Evolutionary conservation across 2,797 vertebrate species (phyloP).

Genomic region (Danio kyathit): DNA sequence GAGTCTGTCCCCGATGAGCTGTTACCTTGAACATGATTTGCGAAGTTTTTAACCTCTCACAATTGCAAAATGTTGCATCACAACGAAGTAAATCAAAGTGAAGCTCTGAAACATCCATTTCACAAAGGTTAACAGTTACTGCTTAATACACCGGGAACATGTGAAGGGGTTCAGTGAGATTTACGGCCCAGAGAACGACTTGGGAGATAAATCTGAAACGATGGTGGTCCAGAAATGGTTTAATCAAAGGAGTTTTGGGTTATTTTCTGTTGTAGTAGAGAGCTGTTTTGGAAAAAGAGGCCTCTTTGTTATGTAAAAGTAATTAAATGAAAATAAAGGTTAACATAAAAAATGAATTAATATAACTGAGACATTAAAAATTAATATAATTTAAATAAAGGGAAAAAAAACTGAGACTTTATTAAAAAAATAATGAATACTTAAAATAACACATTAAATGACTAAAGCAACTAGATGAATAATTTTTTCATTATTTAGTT

Average conservation of each 20-base stretch:
- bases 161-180: constrained; percentile 37
- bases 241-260: constrained; percentile 37
- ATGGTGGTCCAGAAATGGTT: constrained; percentile 31
- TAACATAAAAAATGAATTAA: neutral
- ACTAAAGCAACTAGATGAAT: too few relatives aligned
- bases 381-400: neutral
- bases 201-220: constrained; percentile 45
- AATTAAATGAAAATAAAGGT: neutral
- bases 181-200: constrained; percentile 29
- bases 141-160: constrained; percentile 47
- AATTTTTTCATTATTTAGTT: too few relatives aligned
- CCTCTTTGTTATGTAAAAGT: neutral
- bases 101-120: constrained; percentile 55
- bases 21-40: constrained; percentile 56
- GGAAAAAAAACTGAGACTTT: neutral
- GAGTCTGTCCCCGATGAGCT: constrained; percentile 44
- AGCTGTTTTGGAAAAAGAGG: neutral
- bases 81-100: constrained; percentile 54
- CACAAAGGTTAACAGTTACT: constrained; percentile 54
- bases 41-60: constrained; percentile 54
- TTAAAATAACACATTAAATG: too few relatives aligned
- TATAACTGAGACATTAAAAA: neutral
- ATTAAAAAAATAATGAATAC: too few relatives aligned
- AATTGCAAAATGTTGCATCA: constrained; percentile 56
- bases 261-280: constrained; percentile 22